Conservation (phyloP, 2,888 invertebrate genomes). For the Melikaiella ostensackeni region DNA sequence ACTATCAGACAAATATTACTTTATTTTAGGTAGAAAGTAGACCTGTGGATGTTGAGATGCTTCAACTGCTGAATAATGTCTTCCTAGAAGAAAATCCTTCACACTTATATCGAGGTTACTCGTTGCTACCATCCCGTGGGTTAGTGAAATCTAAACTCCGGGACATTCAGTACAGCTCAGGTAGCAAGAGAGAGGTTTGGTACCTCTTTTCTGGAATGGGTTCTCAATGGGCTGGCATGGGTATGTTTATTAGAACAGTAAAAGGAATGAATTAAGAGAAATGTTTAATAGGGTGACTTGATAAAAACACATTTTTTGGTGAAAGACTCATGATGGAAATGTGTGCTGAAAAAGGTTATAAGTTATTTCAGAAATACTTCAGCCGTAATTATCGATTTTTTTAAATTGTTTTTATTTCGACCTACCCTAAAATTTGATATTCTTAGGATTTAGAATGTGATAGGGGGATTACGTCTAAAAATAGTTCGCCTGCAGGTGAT, state of each 20-base stretch:
- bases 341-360: too few relatives aligned
- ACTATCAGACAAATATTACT: too few relatives aligned
- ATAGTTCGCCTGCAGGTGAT: conserved; percentile 43
- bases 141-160: conserved; percentile 59
- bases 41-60: too few relatives aligned
- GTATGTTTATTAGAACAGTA: conserved; percentile 1
- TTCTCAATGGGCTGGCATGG: too few relatives aligned
- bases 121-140: conserved; percentile 77
- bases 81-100: conserved; percentile 79
- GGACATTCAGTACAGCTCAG: conserved; percentile 81
- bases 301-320: too few relatives aligned
- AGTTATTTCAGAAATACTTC: too few relatives aligned
- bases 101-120: too few relatives aligned
- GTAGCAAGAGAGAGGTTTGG: conserved; percentile 86
- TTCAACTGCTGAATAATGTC: conserved; percentile 81
- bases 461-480: background rate
- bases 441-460: background rate
- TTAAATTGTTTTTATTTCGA: background rate
- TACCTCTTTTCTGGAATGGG: too few relatives aligned
- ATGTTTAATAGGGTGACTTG: too few relatives aligned
- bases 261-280: too few relatives aligned
- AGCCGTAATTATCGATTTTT: too few relatives aligned
- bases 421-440: background rate
- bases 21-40: conserved; percentile 77
- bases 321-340: too few relatives aligned